A percentile compares a stretch with the other conserved stretches of the same genome.
Conservation (phyloP, 2,113 vertebrate species). For the Eretmochelys imbricata region DNA sequence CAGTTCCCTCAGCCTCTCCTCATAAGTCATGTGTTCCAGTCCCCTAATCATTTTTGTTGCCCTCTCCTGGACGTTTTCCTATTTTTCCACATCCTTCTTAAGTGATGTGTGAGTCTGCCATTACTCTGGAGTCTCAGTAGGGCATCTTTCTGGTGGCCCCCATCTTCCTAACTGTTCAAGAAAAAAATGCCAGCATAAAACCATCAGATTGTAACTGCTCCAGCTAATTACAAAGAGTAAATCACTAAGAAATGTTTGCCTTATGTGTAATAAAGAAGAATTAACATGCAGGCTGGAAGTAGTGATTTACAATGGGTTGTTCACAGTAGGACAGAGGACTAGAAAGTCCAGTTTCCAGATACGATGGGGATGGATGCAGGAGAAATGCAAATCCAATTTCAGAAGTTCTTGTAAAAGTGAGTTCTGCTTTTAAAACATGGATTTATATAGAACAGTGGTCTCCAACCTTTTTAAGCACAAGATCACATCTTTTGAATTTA, state of each 20-base stretch:
- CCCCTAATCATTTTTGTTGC: too few relatives aligned
- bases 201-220: not conserved
- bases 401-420: not conserved
- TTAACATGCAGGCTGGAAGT: not conserved
- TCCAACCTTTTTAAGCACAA: too few relatives aligned
- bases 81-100: too few relatives aligned
- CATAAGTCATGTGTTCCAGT: too few relatives aligned
- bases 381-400: not conserved
- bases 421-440: not conserved
- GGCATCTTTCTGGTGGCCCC: not conserved
- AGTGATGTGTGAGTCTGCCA: not conserved
- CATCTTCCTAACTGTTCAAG: not conserved
- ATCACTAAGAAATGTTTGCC: not conserved
- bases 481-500: too few relatives aligned
- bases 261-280: slow-evolving; percentile 3
- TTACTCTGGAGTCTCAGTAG: not conserved
- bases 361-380: rapidly evolving
- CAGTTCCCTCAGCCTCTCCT: too few relatives aligned
- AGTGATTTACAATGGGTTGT: not conserved
- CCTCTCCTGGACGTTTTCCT: too few relatives aligned
- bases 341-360: not conserved
- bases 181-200: not conserved
- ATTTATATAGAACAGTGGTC: not conserved
- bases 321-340: not conserved
- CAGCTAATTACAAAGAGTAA: not conserved